Evolutionary conservation across 2,797 vertebrate species (phyloP), one percentile per base, ranked within the genome.

Genomic region (Acrocephalus scirpaceus): DNA sequence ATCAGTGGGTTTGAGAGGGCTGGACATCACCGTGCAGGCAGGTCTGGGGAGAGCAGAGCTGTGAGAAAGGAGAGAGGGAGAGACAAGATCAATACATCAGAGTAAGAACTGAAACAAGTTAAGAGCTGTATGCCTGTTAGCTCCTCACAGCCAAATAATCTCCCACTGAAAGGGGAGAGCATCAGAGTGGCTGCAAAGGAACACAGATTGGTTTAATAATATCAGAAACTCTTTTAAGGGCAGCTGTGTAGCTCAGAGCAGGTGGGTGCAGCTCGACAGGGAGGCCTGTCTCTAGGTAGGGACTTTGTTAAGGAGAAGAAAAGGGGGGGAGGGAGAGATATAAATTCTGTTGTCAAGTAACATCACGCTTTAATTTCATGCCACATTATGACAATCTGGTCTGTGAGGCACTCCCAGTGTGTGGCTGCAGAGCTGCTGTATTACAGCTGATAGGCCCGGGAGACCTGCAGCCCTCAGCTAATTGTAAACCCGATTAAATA

Each of bases 361-460:
- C 95, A 92, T 87, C 83, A 90, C 53, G 72, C 93, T 97, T 97
- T 98, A 97, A 98, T 98, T 98, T 98, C 97, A 98, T 94, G 97
- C 93, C 95, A 96, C 96, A 93, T 98, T 98, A 98, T 95, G 96
- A 92, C 93, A 91, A 89, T 95, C 96, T 95, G 95, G 92, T 92
- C 86, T 95, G 95, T 71, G 83, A 95, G 87, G 96, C 81, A 75
- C 92, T 96, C 96, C 79, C 84, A 75, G 89, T 70, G 89, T 79
- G 93, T 26, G 89, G 90, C 92, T 85, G 90, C 62, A 85, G 96
- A 95, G 69, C 92, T 60, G 87, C 95, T 91, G 58, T 75, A 57
- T 90, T 92, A 74, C 90, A 95, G 92, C 86, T 91, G 85, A 96
- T 93, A 86, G 94, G 93, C 76, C 73, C 11, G 2, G 76, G 88